Evolutionary conservation across 2,113 vertebrate species (phyloP).

Genomic region (Platycercus adscitus): DNA sequence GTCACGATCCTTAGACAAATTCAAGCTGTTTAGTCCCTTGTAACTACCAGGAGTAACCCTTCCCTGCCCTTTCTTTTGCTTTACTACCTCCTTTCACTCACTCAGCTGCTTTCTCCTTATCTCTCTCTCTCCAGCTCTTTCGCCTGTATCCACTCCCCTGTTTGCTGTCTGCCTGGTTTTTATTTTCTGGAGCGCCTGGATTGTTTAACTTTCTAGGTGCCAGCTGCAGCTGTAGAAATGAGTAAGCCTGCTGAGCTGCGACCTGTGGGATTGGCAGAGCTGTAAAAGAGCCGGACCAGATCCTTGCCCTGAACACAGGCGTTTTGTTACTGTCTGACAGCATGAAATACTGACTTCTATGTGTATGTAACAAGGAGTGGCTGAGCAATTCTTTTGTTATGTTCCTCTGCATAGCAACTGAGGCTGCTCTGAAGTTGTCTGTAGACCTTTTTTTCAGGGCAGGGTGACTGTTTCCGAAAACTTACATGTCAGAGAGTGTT

Average conservation of each 20-base stretch:
- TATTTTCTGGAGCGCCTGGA: fast-evolving
- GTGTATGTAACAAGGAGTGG: constrained; percentile 25
- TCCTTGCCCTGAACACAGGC: background rate
- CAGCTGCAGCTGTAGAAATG: background rate
- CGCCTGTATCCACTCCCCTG: background rate
- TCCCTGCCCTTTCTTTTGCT: background rate
- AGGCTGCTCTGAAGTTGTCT: background rate
- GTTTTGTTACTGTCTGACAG: background rate
- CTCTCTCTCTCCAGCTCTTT: background rate
- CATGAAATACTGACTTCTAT: background rate
- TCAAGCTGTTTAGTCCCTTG: background rate
- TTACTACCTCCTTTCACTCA: background rate
- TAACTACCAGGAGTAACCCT: background rate
- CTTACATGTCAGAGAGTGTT: fast-evolving
- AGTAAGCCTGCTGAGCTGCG: fast-evolving
- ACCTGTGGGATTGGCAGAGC: background rate
- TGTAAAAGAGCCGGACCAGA: background rate
- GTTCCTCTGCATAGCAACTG: background rate
- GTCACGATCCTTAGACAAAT: background rate
- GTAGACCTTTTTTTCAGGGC: background rate
- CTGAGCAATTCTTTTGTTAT: background rate
- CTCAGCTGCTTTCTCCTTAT: background rate
- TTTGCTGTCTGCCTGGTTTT: background rate
- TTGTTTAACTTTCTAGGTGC: background rate
- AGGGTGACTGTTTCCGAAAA: background rate